phyloP scores from a whole-genome alignment of 2,797 vertebrate species.

The Prunella strophiata region DNA sequence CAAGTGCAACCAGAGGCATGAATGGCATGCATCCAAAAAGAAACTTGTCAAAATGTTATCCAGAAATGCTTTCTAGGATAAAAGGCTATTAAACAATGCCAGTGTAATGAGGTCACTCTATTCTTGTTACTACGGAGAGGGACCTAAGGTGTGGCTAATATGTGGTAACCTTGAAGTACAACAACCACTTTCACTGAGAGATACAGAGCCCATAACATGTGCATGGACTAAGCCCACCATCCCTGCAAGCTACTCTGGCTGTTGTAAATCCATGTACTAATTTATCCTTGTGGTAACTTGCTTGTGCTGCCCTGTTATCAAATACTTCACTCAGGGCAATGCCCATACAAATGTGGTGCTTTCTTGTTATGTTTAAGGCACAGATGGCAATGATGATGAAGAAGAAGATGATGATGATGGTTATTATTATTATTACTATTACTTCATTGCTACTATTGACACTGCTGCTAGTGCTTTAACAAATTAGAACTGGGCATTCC shows the following conservation, averaged over 20 bases:
- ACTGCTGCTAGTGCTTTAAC: neutral
- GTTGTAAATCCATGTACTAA: neutral
- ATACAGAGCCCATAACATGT: neutral
- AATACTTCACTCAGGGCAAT: neutral
- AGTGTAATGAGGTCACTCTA: neutral
- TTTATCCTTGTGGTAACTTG: neutral
- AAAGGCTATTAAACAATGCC: neutral
- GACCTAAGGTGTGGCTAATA: neutral
- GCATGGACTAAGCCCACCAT: neutral
- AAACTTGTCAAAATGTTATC: neutral
- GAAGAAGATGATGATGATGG: neutral
- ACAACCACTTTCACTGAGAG: neutral
- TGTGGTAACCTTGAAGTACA: neutral
- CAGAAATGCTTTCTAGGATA: neutral
- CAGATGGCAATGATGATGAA: neutral
- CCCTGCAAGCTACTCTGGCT: neutral
- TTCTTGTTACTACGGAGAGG: neutral
- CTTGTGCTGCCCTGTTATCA: neutral
- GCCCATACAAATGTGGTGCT: neutral
- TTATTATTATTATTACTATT: neutral
- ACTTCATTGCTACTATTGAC: neutral
- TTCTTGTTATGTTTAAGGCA: neutral
- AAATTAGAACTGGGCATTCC: neutral
- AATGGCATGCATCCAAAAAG: neutral
- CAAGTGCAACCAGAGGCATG: neutral